A percentile compares a stretch with the other conserved stretches of the same genome.
phyloP scores from a whole-genome alignment of 1,140 invertebrate species.

The Helicoverpa armigera region DNA sequence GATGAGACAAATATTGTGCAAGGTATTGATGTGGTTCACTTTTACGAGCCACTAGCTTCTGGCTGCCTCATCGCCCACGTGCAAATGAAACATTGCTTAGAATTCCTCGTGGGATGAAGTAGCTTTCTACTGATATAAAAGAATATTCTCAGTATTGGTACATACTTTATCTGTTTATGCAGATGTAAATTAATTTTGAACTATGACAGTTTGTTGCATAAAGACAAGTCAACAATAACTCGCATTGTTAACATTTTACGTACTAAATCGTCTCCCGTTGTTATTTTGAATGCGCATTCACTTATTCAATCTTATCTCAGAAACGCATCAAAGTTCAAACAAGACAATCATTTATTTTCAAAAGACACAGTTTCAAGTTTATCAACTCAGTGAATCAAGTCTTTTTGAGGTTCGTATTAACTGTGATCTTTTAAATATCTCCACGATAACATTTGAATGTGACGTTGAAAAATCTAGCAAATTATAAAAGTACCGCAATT shows the following conservation, averaged over 20 bases:
- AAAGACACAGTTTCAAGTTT: background rate
- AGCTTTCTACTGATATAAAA: no score
- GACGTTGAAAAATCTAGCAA: background rate
- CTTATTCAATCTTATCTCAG: slow-evolving; percentile 17
- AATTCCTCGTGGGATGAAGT: no score
- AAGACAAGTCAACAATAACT: no score
- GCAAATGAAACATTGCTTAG: no score
- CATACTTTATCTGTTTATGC: no score
- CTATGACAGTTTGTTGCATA: no score
- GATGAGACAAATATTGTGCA: no score
- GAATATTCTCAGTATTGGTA: no score
- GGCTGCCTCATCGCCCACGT: no score
- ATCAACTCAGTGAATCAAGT: background rate
- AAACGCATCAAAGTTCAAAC: slow-evolving; percentile 5
- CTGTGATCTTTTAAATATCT: background rate
- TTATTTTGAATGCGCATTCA: slow-evolving; percentile 6
- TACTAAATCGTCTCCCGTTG: background rate
- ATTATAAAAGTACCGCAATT: background rate
- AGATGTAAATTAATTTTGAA: no score
- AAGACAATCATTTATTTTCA: slow-evolving; percentile 6
- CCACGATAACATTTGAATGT: background rate
- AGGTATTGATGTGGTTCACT: no score
- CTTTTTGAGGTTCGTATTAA: background rate
- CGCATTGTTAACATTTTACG: background rate
- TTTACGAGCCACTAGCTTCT: no score